Conservation (phyloP, 2,797 vertebrate species). For the Hydrocynus forskahlii region DNA sequence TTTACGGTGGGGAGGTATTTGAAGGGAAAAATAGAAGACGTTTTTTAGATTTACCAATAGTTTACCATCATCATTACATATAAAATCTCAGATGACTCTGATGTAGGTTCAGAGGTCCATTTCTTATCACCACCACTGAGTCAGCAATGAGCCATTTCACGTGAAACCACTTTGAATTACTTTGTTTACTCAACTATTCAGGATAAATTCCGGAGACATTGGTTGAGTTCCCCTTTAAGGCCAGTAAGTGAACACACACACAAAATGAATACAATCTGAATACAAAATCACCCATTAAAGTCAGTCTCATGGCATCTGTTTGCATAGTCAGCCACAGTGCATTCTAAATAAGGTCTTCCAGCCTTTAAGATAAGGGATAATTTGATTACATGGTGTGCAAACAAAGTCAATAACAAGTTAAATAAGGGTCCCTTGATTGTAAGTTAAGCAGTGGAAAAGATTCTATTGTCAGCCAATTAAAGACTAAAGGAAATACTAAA, state of each 20-base stretch:
- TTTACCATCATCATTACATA: too few species aligned
- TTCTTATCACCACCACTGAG: not conserved
- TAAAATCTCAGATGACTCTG: too few species aligned
- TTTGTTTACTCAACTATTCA: not conserved
- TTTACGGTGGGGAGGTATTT: not conserved
- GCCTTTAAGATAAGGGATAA: slow-evolving; percentile 20
- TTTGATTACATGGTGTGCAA: slow-evolving; percentile 25
- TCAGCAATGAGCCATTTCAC: not conserved
- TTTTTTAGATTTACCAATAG: not conserved
- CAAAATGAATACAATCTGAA: not conserved
- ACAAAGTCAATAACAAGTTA: slow-evolving; percentile 45
- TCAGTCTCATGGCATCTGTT: not conserved
- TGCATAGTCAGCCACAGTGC: not conserved
- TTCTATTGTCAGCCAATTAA: slow-evolving; percentile 50
- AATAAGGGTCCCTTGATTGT: slow-evolving; percentile 36
- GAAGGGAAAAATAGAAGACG: not conserved
- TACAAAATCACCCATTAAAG: slow-evolving; percentile 9
- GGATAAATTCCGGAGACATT: not conserved
- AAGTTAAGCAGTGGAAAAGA: slow-evolving; percentile 22
- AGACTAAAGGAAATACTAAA: slow-evolving; percentile 47
- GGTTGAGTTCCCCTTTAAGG: not conserved
- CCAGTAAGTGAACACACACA: not conserved
- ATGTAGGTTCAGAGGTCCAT: too few species aligned
- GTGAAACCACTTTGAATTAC: not conserved
- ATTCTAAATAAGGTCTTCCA: slow-evolving; percentile 16